These are phyloP conservation scores for Brenthis ino DNA, from an alignment of 2,888 invertebrate genomes.

Conservation along the genomic window DNA sequence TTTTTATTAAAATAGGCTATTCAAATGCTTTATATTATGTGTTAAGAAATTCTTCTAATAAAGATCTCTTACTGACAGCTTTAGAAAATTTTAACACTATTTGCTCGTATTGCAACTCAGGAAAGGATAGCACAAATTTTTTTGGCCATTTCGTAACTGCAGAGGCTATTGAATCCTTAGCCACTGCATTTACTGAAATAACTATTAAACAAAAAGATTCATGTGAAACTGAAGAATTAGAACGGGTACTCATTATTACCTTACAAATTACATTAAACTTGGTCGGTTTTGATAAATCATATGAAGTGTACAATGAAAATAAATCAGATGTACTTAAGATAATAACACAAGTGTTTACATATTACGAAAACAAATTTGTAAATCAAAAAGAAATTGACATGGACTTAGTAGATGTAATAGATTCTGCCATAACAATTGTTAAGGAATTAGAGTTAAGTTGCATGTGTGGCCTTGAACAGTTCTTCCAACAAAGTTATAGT, in stretches of 20 bases:
- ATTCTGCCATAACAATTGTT: conserved; percentile 60
- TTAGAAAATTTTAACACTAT: conserved; percentile 84
- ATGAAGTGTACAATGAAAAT: conserved; percentile 54
- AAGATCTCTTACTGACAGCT: conserved; percentile 79
- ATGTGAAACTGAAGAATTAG: conserved; percentile 60
- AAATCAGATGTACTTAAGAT: conserved; percentile 54
- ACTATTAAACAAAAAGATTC: conserved; percentile 54
- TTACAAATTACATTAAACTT: conserved; percentile 66
- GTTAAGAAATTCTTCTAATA: conserved; percentile 87
- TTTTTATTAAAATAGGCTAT: conserved; percentile 74
- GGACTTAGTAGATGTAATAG: conserved; percentile 66
- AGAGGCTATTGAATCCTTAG: conserved; percentile 60
- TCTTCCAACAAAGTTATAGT: conserved; percentile 58
- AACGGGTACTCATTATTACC: conserved; percentile 63
- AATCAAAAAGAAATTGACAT: conserved; percentile 63
- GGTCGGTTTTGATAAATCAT: conserved; percentile 64
- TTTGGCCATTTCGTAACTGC: conserved; percentile 61
- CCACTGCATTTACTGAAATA: conserved; percentile 61
- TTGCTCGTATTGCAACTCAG: conserved; percentile 69
- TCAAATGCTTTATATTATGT: conserved; percentile 86
- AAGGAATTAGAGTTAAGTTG: conserved; percentile 53
- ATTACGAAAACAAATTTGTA: conserved; percentile 66
- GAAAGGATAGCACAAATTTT: conserved; percentile 56
- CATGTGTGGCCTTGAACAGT: conserved; percentile 54
- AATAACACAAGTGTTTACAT: conserved; percentile 58